These are phyloP conservation scores for Caenorhabditis virilis DNA, from an alignment of 2,888 invertebrate genomes.

Conservation along the genomic window DNA sequence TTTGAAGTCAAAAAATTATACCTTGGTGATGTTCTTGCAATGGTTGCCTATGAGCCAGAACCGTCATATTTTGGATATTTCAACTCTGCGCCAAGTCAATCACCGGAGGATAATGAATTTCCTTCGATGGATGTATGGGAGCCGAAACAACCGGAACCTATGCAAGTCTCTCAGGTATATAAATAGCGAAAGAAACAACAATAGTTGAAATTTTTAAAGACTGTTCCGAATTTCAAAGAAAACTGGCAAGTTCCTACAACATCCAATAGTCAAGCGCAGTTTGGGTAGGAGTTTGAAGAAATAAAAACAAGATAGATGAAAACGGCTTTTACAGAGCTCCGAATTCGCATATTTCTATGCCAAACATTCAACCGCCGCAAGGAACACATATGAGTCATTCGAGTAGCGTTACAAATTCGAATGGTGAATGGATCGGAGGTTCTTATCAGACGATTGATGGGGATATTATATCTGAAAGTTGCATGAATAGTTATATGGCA, in stretches of 20 bases:
- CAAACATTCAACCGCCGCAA: no score
- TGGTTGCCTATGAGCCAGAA: conserved; percentile 56
- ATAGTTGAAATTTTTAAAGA: no score
- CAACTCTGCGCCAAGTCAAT: no score
- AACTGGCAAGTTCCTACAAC: not conserved
- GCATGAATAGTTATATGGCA: conserved; percentile 5
- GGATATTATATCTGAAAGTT: conserved; percentile 6
- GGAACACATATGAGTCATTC: no score
- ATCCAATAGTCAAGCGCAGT: no score
- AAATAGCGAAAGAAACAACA: no score
- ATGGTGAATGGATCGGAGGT: conserved; percentile 12
- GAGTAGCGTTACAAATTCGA: conserved; percentile 1
- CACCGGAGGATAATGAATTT: not conserved
- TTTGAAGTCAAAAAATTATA: conserved; percentile 57
- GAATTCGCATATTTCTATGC: no score
- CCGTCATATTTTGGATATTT: conserved; percentile 4
- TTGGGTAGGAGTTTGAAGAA: no score
- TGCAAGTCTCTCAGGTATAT: no score
- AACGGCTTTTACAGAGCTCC: no score
- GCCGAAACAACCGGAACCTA: not conserved
- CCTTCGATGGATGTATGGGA: conserved; percentile 8
- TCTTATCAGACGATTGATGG: conserved; percentile 11
- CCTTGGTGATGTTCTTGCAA: conserved; percentile 60
- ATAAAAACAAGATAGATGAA: no score
- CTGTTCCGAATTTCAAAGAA: not conserved